A percentile compares a stretch with the other conserved stretches of the same genome.
These are phyloP conservation scores for Pogoniulus pusillus DNA, from an alignment of 2,797 vertebrate genomes.

Conservation along the genomic window DNA sequence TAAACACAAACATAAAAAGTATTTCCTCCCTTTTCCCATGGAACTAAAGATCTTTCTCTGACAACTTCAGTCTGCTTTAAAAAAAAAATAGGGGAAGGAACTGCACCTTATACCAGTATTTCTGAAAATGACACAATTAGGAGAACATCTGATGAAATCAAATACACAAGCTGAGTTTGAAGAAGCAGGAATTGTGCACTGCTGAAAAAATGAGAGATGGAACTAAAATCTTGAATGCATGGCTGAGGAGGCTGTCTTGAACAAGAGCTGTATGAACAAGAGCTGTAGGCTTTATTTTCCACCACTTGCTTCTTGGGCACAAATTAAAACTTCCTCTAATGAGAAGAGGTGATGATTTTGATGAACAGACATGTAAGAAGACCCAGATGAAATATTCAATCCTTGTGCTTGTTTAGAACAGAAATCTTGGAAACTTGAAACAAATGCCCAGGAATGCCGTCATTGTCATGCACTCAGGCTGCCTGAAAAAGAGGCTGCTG, in stretches of 20 bases:
- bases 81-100: background rate
- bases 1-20: background rate
- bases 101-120: too few relatives aligned
- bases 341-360: background rate
- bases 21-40: background rate
- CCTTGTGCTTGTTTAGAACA: background rate
- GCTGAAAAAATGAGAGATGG: background rate
- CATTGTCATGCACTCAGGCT: background rate
- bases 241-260: background rate
- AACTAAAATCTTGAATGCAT: background rate
- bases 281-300: background rate
- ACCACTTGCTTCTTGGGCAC: background rate
- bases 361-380: background rate
- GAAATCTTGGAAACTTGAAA: slow-evolving; percentile 35
- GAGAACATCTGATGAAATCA: background rate
- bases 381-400: background rate
- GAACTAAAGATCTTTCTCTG: background rate
- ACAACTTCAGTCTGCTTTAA: background rate
- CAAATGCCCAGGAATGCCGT: background rate
- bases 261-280: background rate
- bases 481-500: background rate
- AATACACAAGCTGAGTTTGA: background rate
- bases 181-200: background rate
- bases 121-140: too few relatives aligned
- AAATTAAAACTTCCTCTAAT: slow-evolving; percentile 9